Percentiles rank a stretch among this genome's conserved stretches.
Conservation (phyloP, 1,140 invertebrate genomes). For the Rhopalosiphum maidis region DNA sequence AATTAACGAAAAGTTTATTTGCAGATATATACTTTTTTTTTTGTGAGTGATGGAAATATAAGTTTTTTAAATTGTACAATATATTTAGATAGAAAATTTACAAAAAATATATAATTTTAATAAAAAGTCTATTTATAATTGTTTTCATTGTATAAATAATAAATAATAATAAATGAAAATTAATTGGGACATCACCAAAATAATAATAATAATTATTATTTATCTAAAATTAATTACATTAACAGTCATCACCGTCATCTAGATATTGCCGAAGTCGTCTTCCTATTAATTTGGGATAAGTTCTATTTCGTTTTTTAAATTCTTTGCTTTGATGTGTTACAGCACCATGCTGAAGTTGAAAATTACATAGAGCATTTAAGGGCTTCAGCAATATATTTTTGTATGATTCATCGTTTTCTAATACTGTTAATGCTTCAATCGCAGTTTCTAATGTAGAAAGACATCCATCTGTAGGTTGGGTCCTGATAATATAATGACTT, state of each 20-base stretch:
- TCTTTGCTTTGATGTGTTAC: conserved; percentile 93
- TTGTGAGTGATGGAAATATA: too few species aligned
- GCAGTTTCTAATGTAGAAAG: conserved; percentile 91
- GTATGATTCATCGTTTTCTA: conserved; percentile 76
- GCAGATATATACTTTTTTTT: neutral
- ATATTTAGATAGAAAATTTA: too few species aligned
- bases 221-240: neutral
- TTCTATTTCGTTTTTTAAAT: conserved; percentile 82
- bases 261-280: conserved; percentile 68
- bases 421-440: conserved; percentile 77
- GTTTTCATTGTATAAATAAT: neutral
- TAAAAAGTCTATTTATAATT: neutral
- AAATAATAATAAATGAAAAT: neutral
- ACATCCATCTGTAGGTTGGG: conserved; percentile 89
- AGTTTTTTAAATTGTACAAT: too few species aligned
- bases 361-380: conserved; percentile 80
- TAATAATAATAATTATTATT: neutral
- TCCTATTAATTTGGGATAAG: conserved; percentile 83
- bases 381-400: conserved; percentile 76
- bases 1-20: neutral
- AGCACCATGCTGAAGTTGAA: conserved; percentile 88
- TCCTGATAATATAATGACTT: conserved; percentile 91
- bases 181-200: neutral
- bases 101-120: neutral
- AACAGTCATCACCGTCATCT: conserved; percentile 3